Evolutionary conservation across 1,140 invertebrate genomes (phyloP).

Genomic region (Bombus superbus): DNA sequence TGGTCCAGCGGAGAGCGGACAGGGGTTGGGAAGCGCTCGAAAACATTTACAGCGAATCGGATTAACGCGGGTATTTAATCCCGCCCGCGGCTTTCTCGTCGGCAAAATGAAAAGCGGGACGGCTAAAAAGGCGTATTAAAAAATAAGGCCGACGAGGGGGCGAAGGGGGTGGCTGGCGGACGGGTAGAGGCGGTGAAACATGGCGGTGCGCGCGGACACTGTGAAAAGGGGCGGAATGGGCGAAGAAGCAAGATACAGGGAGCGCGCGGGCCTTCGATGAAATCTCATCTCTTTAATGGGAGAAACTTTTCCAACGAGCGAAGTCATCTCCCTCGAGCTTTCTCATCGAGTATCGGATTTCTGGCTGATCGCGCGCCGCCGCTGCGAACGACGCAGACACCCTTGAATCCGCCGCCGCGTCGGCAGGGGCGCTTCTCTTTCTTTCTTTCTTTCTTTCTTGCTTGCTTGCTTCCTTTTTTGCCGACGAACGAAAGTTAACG

Average conservation of each 20-base stretch:
- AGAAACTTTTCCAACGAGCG: constrained; percentile 53
- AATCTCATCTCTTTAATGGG: constrained; percentile 70
- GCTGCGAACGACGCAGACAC: constrained; percentile 40
- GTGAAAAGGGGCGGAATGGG: background rate
- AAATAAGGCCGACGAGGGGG: constrained; percentile 25
- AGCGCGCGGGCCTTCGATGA: constrained; percentile 54
- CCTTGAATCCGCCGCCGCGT: constrained; percentile 18
- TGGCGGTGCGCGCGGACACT: constrained; percentile 1
- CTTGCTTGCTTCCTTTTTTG: background rate
- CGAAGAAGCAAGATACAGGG: background rate
- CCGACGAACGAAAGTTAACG: background rate
- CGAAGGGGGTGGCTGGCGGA: background rate
- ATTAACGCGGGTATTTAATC: constrained; percentile 71
- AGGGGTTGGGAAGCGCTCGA: constrained; percentile 32
- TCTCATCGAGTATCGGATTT: constrained; percentile 64
- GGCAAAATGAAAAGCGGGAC: constrained; percentile 61
- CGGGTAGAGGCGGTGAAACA: background rate
- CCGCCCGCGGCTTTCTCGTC: constrained; percentile 57
- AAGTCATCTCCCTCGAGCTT: constrained; percentile 57
- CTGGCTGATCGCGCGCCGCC: constrained; percentile 56
- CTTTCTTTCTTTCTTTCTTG: background rate
- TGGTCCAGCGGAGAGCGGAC: background rate
- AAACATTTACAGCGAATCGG: constrained; percentile 70
- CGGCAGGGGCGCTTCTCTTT: background rate
- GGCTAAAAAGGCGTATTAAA: constrained; percentile 56